Evolutionary conservation across 2,113 vertebrate genomes (phyloP).

Genomic region (Taxidea taxus): DNA sequence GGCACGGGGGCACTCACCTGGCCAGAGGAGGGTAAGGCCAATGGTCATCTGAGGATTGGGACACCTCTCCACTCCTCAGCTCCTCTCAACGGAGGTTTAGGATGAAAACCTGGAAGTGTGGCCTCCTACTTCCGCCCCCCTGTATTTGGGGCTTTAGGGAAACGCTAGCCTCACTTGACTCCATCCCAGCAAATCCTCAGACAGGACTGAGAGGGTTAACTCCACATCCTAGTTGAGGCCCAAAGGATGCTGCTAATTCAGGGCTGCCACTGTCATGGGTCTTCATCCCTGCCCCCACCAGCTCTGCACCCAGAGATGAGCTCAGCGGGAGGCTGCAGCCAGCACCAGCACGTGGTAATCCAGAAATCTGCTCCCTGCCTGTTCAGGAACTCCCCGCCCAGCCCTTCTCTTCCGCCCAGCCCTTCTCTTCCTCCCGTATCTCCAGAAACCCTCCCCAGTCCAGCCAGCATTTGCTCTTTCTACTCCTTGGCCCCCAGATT

Average conservation of each 20-base stretch:
- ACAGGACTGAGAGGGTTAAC: constrained; percentile 51
- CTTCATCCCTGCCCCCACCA: constrained; percentile 53
- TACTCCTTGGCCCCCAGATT: not conserved
- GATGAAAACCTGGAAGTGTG: not conserved
- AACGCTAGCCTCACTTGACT: not conserved
- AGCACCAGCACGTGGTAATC: constrained; percentile 36
- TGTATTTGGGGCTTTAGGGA: not conserved
- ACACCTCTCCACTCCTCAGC: not conserved
- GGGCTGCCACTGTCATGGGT: constrained; percentile 44
- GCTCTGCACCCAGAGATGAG: constrained; percentile 57
- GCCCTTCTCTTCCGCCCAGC: not conserved
- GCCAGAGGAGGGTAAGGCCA: constrained; percentile 33
- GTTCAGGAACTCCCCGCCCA: not conserved
- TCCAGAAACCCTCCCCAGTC: not conserved
- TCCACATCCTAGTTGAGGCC: not conserved
- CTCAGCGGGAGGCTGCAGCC: constrained; percentile 54
- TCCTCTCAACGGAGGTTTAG: constrained; percentile 1
- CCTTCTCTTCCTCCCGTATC: not conserved
- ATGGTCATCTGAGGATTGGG: not conserved
- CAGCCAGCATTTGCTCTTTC: not conserved
- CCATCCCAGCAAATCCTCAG: not conserved
- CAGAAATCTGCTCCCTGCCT: constrained; percentile 40
- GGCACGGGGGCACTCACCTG: constrained; percentile 91
- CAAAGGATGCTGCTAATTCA: constrained; percentile 41
- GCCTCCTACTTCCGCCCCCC: not conserved